These are phyloP conservation scores for Reticulitermes speratus DNA, from an alignment of 1,140 invertebrate genomes.

Conservation along the genomic window DNA sequence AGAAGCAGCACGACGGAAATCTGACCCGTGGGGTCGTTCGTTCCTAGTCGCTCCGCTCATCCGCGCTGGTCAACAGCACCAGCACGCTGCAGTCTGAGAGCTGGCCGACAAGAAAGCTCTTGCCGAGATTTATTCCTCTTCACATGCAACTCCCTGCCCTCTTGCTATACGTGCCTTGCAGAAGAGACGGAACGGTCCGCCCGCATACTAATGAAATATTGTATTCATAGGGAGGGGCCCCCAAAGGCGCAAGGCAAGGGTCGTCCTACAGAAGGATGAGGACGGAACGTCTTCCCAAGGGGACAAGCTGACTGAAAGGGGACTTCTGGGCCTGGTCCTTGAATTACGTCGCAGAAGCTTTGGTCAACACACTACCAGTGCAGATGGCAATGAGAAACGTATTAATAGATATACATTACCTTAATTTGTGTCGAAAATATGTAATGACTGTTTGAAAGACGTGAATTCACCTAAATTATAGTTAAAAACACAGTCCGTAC, in stretches of 20 bases:
- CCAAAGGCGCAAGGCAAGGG: constrained; percentile 20
- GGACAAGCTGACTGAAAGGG: background rate
- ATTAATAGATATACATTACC: too few relatives aligned
- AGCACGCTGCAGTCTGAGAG: background rate
- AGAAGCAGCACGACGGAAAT: constrained; percentile 26
- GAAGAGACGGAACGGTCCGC: background rate
- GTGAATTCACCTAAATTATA: too few relatives aligned
- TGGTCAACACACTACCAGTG: background rate
- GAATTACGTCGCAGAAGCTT: background rate
- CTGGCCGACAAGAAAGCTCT: constrained; percentile 20
- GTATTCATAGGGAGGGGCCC: constrained; percentile 32
- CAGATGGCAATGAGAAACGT: too few relatives aligned
- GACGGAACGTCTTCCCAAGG: background rate
- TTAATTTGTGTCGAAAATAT: too few relatives aligned
- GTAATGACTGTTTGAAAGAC: too few relatives aligned
- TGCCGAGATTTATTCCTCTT: constrained; percentile 31
- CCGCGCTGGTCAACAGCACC: background rate
- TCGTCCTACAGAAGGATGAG: background rate
- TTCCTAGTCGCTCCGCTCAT: background rate
- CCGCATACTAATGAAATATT: constrained; percentile 34
- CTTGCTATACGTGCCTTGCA: background rate
- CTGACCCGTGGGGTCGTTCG: constrained; percentile 32
- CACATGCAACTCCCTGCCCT: background rate
- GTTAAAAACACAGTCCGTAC: too few relatives aligned
- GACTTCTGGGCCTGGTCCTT: constrained; percentile 14